Base-by-base conservation (phyloP, 1,140 invertebrate species). In the Drosophila bifasciata region DNA sequence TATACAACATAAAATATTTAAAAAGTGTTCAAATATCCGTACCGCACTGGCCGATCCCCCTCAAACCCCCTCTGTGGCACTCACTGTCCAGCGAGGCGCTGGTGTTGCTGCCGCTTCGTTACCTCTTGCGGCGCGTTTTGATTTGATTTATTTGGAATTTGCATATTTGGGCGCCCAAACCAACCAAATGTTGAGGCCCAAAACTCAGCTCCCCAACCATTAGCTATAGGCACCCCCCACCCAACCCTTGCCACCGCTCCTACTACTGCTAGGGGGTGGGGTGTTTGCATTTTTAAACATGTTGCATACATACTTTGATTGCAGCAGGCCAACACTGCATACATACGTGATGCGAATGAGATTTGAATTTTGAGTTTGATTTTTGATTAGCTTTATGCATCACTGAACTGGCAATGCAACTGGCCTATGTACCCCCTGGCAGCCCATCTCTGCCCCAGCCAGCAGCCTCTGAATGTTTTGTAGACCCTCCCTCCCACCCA, bases 1-100 rank as follows among this genome's bases (percentile, higher is more conserved):
- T n/a, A 86, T 83, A 79, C 77, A 86, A 88, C 67, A 88, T 88
- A 68, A 88, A 88, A 88, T 89, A 88, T 88, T 88, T 83, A 88
- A 84, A 76, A 72, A 76, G 49, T 68, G 52, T 53, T 60, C 77
- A 80, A 56, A 63, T 19, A 44, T 41, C 25, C 58, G 15, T 46
- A 9, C 49, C 28, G 2, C n/a, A 5, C 32, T 36, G 32, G 11
- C 32, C 32, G 9, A 3, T 1, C 4, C 28, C 21, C 23, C 40
- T 8, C 19, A 5, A 3, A 39, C 21, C 23, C 15, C n/a, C 39
- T 6, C 8, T 17, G 11, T 9, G 15, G 19, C 11, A 23, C 8
- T 36, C 60, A 41, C 41, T 79, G 73, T 73, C 69, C 60, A 74
- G 52, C 68, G 61, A 81, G 57, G 57, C 60, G 60, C 64, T 81